Conservation (phyloP, 2,113 vertebrate genomes). For the Pelecanoides urinatrix region DNA sequence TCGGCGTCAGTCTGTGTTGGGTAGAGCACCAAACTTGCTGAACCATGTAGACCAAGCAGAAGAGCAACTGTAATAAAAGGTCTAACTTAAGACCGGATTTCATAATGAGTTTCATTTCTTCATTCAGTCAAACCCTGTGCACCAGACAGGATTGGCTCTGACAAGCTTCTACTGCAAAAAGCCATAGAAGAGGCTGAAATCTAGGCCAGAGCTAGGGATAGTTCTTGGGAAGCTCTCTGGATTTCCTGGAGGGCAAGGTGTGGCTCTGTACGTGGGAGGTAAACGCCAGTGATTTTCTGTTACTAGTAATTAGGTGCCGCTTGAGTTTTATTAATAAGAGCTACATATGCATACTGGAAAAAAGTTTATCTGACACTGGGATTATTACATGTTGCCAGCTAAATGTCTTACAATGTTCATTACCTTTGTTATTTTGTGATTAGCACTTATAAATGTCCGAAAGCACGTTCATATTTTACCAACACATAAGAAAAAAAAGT, state of each 20-base stretch:
- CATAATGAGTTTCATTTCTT: background rate
- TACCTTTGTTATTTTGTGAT: constrained; percentile 29
- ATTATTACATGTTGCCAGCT: constrained; percentile 16
- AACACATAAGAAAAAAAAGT: background rate
- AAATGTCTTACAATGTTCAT: background rate
- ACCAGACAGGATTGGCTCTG: background rate
- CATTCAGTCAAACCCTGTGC: background rate
- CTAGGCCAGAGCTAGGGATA: constrained; percentile 24
- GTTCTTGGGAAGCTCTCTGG: constrained; percentile 41
- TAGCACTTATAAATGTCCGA: background rate
- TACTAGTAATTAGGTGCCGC: constrained; percentile 49
- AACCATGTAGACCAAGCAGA: background rate
- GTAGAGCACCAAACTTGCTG: background rate
- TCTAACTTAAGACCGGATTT: background rate
- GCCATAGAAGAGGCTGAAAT: constrained; percentile 18
- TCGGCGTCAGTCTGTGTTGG: background rate
- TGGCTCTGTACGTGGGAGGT: background rate
- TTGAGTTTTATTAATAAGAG: constrained; percentile 50
- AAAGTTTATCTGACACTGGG: background rate
- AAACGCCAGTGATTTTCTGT: constrained; percentile 20
- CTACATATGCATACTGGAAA: background rate
- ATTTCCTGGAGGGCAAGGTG: constrained; percentile 56
- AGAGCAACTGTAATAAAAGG: background rate
- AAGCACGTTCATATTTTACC: background rate
- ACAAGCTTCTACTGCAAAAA: background rate